Conservation (phyloP, 2,797 vertebrate species). For the Gorsachius magnificus region DNA sequence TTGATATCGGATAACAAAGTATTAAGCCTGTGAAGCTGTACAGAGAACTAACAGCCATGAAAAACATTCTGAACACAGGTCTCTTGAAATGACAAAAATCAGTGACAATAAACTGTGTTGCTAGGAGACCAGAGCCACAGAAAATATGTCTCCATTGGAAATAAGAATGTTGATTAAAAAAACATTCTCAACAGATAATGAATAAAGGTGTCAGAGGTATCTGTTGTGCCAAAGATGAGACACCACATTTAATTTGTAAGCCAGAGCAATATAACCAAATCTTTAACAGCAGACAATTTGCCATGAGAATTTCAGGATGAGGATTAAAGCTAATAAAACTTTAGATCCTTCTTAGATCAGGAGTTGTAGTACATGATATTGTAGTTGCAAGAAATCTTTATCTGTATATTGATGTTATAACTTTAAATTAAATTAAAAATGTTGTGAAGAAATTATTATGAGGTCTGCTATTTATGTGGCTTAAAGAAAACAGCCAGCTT, state of each 20-base stretch:
- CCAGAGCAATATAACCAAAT: not conserved
- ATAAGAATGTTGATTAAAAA: conserved; percentile 19
- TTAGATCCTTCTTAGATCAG: not conserved
- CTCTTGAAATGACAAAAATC: not conserved
- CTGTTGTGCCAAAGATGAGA: not conserved
- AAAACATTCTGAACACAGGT: not conserved
- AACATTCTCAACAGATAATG: not conserved
- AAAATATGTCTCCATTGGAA: not conserved
- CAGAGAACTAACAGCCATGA: not conserved
- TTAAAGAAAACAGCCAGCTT: not conserved
- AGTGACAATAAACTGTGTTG: not conserved
- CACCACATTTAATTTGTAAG: not conserved
- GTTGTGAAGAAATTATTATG: not conserved
- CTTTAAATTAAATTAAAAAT: not conserved
- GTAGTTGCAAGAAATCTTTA: not conserved
- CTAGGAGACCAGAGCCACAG: conserved; percentile 13
- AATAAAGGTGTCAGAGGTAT: not conserved
- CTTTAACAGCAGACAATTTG: not conserved
- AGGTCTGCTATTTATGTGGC: not conserved
- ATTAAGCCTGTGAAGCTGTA: not conserved
- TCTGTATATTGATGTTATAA: not conserved
- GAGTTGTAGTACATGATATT: not conserved
- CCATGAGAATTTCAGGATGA: not conserved
- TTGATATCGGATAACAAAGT: not conserved
- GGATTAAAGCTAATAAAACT: not conserved